phyloP scores from a whole-genome alignment of 2,797 vertebrate species.

The Cyprinella venusta region DNA sequence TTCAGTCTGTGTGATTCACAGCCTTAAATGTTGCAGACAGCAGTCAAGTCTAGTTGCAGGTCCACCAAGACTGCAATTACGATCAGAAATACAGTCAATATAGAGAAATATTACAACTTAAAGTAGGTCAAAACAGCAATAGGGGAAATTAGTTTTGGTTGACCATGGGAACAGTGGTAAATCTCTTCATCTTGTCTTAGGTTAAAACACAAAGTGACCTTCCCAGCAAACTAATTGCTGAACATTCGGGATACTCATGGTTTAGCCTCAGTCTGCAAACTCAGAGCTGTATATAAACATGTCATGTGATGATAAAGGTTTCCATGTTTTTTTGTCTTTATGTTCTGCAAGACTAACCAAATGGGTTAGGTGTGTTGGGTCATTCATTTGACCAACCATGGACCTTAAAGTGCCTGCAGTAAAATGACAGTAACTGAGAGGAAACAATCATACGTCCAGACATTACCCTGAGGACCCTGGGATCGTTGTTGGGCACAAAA shows the following conservation, averaged over 20 bases:
- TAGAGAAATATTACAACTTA: not conserved
- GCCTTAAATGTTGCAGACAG: not conserved
- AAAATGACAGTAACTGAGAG: slow-evolving; percentile 40
- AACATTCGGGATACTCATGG: not conserved
- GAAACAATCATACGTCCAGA: slow-evolving; percentile 16
- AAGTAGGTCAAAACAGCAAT: not conserved
- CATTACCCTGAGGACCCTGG: slow-evolving; percentile 27
- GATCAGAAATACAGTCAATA: not conserved
- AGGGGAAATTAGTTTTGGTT: not conserved
- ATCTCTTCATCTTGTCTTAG: not conserved
- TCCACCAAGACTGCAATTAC: not conserved
- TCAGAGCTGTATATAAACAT: slow-evolving; percentile 17
- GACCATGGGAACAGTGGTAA: not conserved
- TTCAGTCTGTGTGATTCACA: not conserved
- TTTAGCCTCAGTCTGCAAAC: slow-evolving; percentile 12
- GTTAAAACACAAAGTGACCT: not conserved
- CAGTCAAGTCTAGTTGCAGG: not conserved
- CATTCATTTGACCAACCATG: slow-evolving; percentile 3
- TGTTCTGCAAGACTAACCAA: not conserved
- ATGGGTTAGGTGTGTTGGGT: not conserved
- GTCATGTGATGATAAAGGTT: slow-evolving; percentile 4
- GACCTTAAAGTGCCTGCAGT: slow-evolving; percentile 29
- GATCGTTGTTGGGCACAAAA: not conserved
- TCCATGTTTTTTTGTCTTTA: not conserved
- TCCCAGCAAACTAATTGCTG: not conserved